A percentile compares a stretch with the other conserved stretches of the same genome.
Conservation (phyloP, 1,140 invertebrate genomes). For the Hyles vespertilio region DNA sequence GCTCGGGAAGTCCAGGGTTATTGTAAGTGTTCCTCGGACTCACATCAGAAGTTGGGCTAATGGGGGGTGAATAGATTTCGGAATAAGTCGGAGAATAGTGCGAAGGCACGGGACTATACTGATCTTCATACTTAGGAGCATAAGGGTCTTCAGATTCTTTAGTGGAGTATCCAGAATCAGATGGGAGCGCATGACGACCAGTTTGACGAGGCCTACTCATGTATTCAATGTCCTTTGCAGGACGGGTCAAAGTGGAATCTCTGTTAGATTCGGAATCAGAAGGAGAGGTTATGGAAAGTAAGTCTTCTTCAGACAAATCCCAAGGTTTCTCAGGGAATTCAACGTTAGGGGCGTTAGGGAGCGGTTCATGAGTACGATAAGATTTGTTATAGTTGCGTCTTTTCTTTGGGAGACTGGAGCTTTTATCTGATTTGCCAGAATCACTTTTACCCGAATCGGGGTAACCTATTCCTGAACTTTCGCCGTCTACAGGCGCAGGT, state of each 20-base stretch:
- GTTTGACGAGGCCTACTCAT: conserved; percentile 68
- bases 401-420: conserved; percentile 73
- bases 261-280: conserved; percentile 77
- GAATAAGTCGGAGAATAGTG: conserved; percentile 68
- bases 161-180: conserved; percentile 70
- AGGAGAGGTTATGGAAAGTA: conserved; percentile 75
- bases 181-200: conserved; percentile 70
- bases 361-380: conserved; percentile 88
- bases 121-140: conserved; percentile 53
- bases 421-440: conserved; percentile 60
- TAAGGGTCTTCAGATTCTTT: conserved; percentile 65
- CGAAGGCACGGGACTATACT: conserved; percentile 66
- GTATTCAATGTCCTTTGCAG: conserved; percentile 78
- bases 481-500: conserved; percentile 48
- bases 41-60: conserved; percentile 59
- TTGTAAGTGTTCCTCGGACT: conserved; percentile 62
- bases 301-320: conserved; percentile 83
- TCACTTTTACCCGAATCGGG: conserved; percentile 63
- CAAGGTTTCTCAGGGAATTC: conserved; percentile 88
- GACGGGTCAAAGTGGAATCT: conserved; percentile 70
- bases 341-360: conserved; percentile 83
- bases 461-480: conserved; percentile 65
- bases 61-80: conserved; percentile 68
- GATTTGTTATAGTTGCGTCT: conserved; percentile 84
- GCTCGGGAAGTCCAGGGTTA: conserved; percentile 62